Percentiles rank a stretch among this genome's conserved stretches.
Conservation (phyloP, 2,113 vertebrate species). For the Balaenoptera acutorostrata region DNA sequence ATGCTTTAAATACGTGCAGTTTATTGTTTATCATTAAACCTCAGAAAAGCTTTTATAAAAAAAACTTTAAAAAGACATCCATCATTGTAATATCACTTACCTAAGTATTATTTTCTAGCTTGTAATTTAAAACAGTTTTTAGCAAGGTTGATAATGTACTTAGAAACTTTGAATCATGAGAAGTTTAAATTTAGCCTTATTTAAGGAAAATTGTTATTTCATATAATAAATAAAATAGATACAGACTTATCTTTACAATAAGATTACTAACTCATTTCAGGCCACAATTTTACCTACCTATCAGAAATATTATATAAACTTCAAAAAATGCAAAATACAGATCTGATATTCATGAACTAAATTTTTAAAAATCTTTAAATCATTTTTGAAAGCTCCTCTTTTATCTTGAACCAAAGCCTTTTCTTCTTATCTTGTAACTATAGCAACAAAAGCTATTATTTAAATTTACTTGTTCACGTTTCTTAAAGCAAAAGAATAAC, state of each 20-base stretch:
- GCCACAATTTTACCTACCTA: not conserved
- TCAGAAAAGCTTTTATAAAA: not conserved
- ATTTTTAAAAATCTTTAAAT: not conserved
- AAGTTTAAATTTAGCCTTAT: not conserved
- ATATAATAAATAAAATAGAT: not conserved
- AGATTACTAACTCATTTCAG: not conserved
- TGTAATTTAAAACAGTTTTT: not conserved
- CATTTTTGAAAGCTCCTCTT: not conserved
- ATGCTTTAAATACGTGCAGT: not conserved
- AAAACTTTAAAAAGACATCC: not conserved
- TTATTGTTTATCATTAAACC: not conserved
- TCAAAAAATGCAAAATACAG: not conserved
- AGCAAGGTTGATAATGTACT: not conserved
- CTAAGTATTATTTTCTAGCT: not conserved
- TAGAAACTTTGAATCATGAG: not conserved
- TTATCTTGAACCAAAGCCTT: not conserved
- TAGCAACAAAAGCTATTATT: constrained; percentile 18
- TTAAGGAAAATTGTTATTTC: not conserved
- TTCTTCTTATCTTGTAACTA: constrained; percentile 31
- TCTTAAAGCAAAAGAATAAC: not conserved
- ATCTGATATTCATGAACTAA: not conserved
- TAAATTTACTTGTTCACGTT: not conserved
- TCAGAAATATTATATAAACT: not conserved
- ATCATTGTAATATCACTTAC: not conserved
- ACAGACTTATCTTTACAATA: not conserved